Conservation (phyloP, 1,140 invertebrate genomes). For the fruit fly (Drosophila melanogaster) region DNA sequence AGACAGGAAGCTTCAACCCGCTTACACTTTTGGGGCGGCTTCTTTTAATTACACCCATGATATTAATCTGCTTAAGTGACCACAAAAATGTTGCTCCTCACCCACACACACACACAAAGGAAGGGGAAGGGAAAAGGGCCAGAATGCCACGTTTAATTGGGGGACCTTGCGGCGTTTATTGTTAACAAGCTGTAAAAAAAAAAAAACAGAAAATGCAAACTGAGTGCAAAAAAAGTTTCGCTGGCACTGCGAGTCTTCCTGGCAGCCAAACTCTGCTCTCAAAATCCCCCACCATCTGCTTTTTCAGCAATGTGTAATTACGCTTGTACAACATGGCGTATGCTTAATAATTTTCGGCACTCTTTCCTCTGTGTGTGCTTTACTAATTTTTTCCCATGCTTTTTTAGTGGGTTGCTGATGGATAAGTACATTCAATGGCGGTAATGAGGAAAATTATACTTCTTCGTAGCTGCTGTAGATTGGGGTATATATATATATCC, state of each 20-base stretch:
- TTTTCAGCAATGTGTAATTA: conserved; percentile 67
- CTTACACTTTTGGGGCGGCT: conserved; percentile 48
- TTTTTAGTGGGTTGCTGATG: conserved; percentile 23
- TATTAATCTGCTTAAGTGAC: conserved; percentile 83
- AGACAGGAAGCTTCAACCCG: conserved; percentile 34
- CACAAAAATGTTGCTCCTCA: conserved; percentile 78
- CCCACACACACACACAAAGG: conserved; percentile 5
- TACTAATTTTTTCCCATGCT: conserved; percentile 39
- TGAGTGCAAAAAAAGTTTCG: conserved; percentile 44
- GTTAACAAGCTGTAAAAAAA: conserved; percentile 72
- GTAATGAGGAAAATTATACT: conserved; percentile 21
- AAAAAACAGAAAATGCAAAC: conserved; percentile 25
- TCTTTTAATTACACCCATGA: conserved; percentile 82
- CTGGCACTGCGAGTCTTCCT: conserved; percentile 55
- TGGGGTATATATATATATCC: no score
- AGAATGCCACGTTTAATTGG: conserved; percentile 67
- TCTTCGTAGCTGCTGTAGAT: not conserved
- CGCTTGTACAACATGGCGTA: conserved; percentile 74
- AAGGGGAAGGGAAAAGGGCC: not conserved
- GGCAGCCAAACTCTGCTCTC: conserved; percentile 17
- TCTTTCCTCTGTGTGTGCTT: conserved; percentile 25
- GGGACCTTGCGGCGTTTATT: conserved; percentile 73
- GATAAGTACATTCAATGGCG: conserved; percentile 22
- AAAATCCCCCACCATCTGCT: not conserved
- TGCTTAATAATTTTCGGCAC: conserved; percentile 68